Evolutionary conservation across 30 jellyfish, hydroid and myxozoan genomes (phyloP).

Genomic region (Sanderia malayensis): DNA sequence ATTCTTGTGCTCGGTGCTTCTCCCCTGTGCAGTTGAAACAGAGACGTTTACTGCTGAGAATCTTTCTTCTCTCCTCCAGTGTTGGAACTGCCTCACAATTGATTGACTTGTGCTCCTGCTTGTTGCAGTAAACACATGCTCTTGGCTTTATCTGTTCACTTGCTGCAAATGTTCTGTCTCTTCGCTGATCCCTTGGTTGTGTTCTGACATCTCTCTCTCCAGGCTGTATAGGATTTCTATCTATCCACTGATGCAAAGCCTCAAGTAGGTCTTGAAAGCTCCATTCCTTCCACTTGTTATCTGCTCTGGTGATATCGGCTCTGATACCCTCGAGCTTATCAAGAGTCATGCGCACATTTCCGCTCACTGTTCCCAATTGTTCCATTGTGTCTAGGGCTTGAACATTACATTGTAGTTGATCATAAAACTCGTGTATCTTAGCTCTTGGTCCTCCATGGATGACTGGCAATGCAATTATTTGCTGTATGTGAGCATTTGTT

Average conservation of each 20-base stretch:
- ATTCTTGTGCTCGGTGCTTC: background rate
- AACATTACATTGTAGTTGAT: background rate
- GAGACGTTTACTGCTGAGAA: background rate
- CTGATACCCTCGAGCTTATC: slow-evolving; percentile 40
- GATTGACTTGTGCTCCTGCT: background rate
- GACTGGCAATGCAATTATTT: slow-evolving; percentile 29
- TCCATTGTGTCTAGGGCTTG: slow-evolving; percentile 57
- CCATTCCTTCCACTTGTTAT: slow-evolving; percentile 47
- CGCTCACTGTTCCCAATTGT: no score
- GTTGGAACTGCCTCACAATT: background rate
- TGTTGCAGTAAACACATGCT: background rate
- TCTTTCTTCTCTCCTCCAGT: background rate
- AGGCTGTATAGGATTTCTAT: slow-evolving; percentile 28
- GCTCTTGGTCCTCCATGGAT: slow-evolving; percentile 12
- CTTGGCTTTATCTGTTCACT: background rate
- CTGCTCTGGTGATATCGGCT: slow-evolving; percentile 32
- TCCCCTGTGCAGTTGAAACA: background rate
- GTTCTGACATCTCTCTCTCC: background rate
- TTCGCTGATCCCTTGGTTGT: background rate
- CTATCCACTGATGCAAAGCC: slow-evolving; percentile 31
- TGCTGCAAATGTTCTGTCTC: background rate
- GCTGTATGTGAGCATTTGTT: slow-evolving; percentile 50
- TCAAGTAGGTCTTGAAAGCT: slow-evolving; percentile 12
- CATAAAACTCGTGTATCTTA: slow-evolving; percentile 20
- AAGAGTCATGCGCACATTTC: slow-evolving; percentile 37